These are phyloP conservation scores for Bergia sp. DNA, from an alignment of 92 coral and sea anemone species.

Conservation along the genomic window DNA sequence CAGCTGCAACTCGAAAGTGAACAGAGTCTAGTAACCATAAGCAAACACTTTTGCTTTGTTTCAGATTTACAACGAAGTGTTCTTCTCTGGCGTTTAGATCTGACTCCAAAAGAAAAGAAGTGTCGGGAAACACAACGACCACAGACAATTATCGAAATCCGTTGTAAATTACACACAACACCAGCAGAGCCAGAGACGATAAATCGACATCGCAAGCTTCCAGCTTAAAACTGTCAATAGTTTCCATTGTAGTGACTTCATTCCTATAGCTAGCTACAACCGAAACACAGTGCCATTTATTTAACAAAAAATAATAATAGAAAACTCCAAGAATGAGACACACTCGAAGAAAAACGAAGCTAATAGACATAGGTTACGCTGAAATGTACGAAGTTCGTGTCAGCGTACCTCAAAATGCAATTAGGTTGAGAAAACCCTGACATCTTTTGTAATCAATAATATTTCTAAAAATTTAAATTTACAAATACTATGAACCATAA, in stretches of 20 bases:
- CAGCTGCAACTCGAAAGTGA: background rate
- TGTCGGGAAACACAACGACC: background rate
- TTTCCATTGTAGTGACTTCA: background rate
- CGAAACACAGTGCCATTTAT: background rate
- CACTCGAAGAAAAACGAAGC: background rate
- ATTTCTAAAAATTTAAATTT: background rate
- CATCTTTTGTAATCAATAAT: slow-evolving; percentile 1
- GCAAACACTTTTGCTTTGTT: slow-evolving; percentile 18
- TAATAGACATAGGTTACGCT: background rate
- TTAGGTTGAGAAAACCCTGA: background rate
- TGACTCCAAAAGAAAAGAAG: background rate
- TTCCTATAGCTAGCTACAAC: background rate
- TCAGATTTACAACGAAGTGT: background rate
- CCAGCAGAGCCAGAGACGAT: background rate
- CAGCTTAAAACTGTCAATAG: background rate
- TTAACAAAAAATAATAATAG: background rate
- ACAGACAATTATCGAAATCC: background rate
- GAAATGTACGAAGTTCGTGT: slow-evolving; percentile 2
- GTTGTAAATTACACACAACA: slow-evolving; percentile 10
- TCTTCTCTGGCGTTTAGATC: background rate
- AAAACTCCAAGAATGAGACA: background rate
- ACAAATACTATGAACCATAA: background rate
- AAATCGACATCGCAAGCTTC: background rate
- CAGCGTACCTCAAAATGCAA: background rate
- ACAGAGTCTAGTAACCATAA: background rate